Evolutionary conservation across 2,888 invertebrate species (phyloP).

Genomic region (Caenorhabditis auriculariae): DNA sequence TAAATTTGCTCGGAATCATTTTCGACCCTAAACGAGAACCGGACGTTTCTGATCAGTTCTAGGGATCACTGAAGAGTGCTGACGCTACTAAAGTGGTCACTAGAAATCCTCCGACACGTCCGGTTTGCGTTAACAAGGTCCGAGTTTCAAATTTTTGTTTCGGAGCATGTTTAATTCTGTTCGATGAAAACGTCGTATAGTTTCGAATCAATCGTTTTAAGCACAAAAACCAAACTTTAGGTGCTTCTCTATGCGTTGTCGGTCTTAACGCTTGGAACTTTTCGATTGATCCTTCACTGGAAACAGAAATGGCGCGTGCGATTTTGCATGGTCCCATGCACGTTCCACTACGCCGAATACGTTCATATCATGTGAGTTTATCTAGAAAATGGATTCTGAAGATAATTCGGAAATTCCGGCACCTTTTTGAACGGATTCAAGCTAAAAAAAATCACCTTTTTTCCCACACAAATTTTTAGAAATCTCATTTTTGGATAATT

Average conservation of each 20-base stretch:
- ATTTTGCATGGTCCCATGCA: conserved; percentile 36
- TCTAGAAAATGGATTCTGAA: background rate
- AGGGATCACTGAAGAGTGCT: too few species aligned
- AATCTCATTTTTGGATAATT: conserved; percentile 8
- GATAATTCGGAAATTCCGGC: background rate
- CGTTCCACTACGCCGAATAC: conserved; percentile 48
- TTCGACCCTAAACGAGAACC: too few species aligned
- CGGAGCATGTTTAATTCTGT: too few species aligned
- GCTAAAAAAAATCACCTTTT: background rate
- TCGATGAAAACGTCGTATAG: background rate
- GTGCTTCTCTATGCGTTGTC: conserved; percentile 31
- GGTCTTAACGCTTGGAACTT: conserved; percentile 50
- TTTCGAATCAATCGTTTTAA: too few species aligned
- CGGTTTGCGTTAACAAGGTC: too few species aligned
- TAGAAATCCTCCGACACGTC: too few species aligned
- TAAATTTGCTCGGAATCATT: too few species aligned
- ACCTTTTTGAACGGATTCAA: background rate
- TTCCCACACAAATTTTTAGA: background rate
- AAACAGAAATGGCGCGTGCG: conserved; percentile 41
- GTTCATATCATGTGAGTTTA: conserved; percentile 53
- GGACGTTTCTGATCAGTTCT: too few species aligned
- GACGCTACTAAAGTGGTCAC: too few species aligned
- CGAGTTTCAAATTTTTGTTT: too few species aligned
- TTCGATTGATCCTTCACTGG: conserved; percentile 60
- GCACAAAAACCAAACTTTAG: conserved; percentile 16